Base-by-base conservation (phyloP, 2,888 invertebrate species). In the Lithophane socia region DNA sequence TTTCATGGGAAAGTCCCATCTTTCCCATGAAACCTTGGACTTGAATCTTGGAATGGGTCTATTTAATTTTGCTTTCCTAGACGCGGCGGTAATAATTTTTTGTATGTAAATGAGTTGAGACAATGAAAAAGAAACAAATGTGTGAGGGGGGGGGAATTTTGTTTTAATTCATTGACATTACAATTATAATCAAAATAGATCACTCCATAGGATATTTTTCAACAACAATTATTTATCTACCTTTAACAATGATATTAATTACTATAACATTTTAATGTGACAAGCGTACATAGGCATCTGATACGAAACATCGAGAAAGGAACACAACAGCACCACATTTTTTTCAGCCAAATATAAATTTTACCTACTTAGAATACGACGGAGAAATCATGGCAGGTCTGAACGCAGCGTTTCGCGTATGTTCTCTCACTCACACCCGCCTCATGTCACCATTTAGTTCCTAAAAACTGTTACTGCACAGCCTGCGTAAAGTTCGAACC, bases 181-280 rank as follows among this genome's bases (percentile, higher is more conserved):
- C 79, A 87, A 79, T 37, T 37, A 37, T 87, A 86, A 84, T 86
- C 87, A 87, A 87, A 87, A 87, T 86, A 87, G 84, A 87, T 79
- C 79, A 85, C 80, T 86, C 77, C 21, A 74, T 79, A 86, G 77
- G 54, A 77, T 84, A 86, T 79, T 81, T 80, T 86, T 84, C 79
- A 87, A 86, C 84, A 87, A 84, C 79, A 85, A 80, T 85, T 83
- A 58, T 56, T 77, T 83, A 83, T 69, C 69, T 84, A 87, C 71
- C 37, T 75, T 80, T 84, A 84, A 87, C 86, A 87, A 87, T 80
- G 37, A 80, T 79, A 74, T 64, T 81, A 66, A 63, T 75, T 71
- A 75, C 67, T 74, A 71, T 71, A 77, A 83, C 83, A 75, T 56
- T 75, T 77, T 80, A 85, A 75, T 85, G 60, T 70, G 82, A 82